Percentiles rank a stretch among this genome's conserved stretches.
phyloP scores from a whole-genome alignment of 2,113 vertebrate genomes.

The Serilophus lunatus region DNA sequence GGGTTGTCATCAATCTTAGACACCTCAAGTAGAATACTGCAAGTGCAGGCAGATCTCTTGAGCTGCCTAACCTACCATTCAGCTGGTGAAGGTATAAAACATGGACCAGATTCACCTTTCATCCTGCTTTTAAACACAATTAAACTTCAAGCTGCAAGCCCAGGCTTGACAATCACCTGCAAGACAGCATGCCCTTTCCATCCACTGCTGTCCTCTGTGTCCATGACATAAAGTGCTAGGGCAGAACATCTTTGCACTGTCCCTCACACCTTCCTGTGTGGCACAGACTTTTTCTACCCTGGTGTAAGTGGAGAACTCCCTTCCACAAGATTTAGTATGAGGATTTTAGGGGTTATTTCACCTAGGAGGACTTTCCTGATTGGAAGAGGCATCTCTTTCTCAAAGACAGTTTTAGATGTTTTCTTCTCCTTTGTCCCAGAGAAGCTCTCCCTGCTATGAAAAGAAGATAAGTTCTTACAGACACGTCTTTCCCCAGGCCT shows the following conservation, averaged over 20 bases:
- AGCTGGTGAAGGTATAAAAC: not conserved
- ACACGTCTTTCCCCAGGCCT: no score
- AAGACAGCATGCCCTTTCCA: not conserved
- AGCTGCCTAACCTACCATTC: not conserved
- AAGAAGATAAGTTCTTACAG: no score
- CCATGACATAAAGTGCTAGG: not conserved
- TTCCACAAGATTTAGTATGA: no score
- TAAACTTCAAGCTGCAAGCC: not conserved
- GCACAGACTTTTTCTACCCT: not conserved
- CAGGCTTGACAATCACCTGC: not conserved
- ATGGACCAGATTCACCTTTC: not conserved
- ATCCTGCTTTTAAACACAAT: not conserved
- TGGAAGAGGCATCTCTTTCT: no score
- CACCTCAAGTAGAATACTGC: not conserved
- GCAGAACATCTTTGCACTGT: not conserved
- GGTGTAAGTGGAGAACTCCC: no score
- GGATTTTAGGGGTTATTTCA: no score
- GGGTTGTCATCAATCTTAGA: not conserved
- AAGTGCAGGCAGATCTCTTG: not conserved
- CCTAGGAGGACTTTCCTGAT: no score
- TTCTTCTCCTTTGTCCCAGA: no score
- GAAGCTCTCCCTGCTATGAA: no score
- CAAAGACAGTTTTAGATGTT: no score
- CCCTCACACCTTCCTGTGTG: not conserved
- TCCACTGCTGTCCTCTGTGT: rapidly evolving